Evolutionary conservation across 1,140 invertebrate genomes (phyloP), one percentile per base, ranked within the genome.

Genomic region (Globodera ellingtonae): DNA sequence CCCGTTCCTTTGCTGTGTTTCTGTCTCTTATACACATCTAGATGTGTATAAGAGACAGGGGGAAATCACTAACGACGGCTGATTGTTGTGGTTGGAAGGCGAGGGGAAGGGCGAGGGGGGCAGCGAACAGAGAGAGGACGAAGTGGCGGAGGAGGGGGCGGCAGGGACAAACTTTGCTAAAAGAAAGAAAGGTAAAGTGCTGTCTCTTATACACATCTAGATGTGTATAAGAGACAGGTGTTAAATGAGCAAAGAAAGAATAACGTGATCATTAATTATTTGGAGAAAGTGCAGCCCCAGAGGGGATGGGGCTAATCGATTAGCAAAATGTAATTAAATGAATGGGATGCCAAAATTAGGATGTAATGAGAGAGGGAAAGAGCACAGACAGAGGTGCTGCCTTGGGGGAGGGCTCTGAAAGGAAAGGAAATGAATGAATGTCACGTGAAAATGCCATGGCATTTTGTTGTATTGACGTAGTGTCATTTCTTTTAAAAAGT

Each of bases 41-140:
- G n/a, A n/a, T n/a, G n/a, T n/a, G n/a, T n/a, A n/a, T n/a, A n/a
- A n/a, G n/a, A n/a, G n/a, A n/a, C n/a, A n/a, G n/a, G 10, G 46
- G 21, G 8, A 48, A 47, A 21, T 21, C 72, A 73, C 48, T 76
- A 35, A 76, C 67, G 75, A 76, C 67, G 75, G 24, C 65, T 46
- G 50, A 65, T 47, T 47, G 13, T 52, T 8, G 24, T 73, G 72
- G 44, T 10, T 18, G 13, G 56, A 15, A 10, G 56, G 18, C 56
- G 18, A 15, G 1, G 56, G 18, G 18, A 10, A 62, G 13, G 18
- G 56, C 21, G 70, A 72, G 13, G 56, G 56, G 56, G 56, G 18
- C 56, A 62, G 56, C 10, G 56, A 62, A n/a, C 56, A 62, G 13
- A 62, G 56, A 18, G 56, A 62, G 18, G 56, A 62, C 56, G 56